Evolutionary conservation across 1,140 invertebrate genomes (phyloP).

Genomic region (Asobara japonica): DNA sequence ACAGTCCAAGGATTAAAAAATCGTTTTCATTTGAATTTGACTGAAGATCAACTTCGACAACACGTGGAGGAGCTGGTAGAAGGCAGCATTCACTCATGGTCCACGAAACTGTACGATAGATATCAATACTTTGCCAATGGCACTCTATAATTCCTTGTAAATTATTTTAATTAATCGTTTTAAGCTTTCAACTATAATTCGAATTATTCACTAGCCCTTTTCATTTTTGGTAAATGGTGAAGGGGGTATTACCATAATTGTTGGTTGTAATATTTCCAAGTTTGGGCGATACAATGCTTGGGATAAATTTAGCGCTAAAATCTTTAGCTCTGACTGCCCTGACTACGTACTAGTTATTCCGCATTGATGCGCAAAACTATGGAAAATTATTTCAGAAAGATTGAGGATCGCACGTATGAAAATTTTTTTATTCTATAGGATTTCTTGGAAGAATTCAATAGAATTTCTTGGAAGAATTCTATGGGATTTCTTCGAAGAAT

Average conservation of each 20-base stretch:
- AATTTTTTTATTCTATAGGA: too few species aligned
- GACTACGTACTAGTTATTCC: too few species aligned
- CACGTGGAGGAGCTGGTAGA: slow-evolving; percentile 94
- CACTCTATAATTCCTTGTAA: slow-evolving; percentile 74
- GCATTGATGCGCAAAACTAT: too few species aligned
- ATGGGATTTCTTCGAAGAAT: too few species aligned
- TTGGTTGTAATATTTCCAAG: neutral
- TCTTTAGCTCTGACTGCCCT: too few species aligned
- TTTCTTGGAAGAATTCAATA: too few species aligned
- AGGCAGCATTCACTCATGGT: slow-evolving; percentile 93
- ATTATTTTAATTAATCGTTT: slow-evolving; percentile 21
- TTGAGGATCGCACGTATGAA: too few species aligned
- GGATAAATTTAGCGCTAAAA: too few species aligned
- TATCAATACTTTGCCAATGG: slow-evolving; percentile 99
- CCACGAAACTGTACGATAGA: slow-evolving; percentile 97
- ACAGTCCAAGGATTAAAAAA: slow-evolving; percentile 88
- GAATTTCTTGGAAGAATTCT: too few species aligned
- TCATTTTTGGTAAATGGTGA: slow-evolving; percentile 2
- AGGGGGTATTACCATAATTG: neutral
- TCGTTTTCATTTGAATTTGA: slow-evolving; percentile 93
- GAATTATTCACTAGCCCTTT: slow-evolving; percentile 4
- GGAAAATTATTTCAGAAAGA: too few species aligned
- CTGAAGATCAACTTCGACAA: slow-evolving; percentile 93
- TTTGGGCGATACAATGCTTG: too few species aligned
- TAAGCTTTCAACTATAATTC: slow-evolving; percentile 3